Base-by-base conservation (phyloP, 2,888 invertebrate species). In the Priocnemis perturbator region DNA sequence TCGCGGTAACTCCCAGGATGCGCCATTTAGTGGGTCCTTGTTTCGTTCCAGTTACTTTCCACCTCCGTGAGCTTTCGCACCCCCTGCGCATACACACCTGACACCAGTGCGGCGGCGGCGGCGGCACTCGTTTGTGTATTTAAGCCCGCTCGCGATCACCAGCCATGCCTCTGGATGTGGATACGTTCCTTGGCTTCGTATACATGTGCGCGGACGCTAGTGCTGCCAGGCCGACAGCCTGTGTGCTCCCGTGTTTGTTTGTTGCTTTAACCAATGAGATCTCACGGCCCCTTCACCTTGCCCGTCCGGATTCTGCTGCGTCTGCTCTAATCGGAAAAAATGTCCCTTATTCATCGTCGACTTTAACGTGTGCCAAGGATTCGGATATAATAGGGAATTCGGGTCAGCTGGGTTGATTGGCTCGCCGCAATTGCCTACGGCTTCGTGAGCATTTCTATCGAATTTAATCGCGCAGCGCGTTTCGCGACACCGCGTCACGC, bases 231-330 rank as follows among this genome's bases (percentile, higher is more conserved):
- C 56, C 20, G 17, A 47, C 11, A 37, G 37, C 37, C n/a, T n/a
- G 37, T 37, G 26, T 5, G 26, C 7, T 11, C 11, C 7, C 4
- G 11, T 37, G 37, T 37, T 37, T 37, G 55, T 59, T 21, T 63
- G 45, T 66, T 58, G 67, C 67, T 64, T 71, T 67, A 73, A 67
- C 67, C 69, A 76, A 78, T 65, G 64, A 55, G 61, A 17, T 63
- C 47, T 19, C 67, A 67, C 48, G 30, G 52, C 62, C 64, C 56
- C 52, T 58, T 60, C 21, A 52, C 30, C 59, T 23, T 58, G 68
- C 26, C 56, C 50, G 26, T 44, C 56, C 50, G 26, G 58, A 66
- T 62, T 58, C 63, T n/a, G n/a, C n/a, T n/a, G n/a, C 48, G 7
- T 11, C 11, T 37, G 37, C n/a, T n/a, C n/a, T n/a, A n/a, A n/a